Evolutionary conservation across 2,113 vertebrate species (phyloP).

Genomic region (Amia ocellicauda): DNA sequence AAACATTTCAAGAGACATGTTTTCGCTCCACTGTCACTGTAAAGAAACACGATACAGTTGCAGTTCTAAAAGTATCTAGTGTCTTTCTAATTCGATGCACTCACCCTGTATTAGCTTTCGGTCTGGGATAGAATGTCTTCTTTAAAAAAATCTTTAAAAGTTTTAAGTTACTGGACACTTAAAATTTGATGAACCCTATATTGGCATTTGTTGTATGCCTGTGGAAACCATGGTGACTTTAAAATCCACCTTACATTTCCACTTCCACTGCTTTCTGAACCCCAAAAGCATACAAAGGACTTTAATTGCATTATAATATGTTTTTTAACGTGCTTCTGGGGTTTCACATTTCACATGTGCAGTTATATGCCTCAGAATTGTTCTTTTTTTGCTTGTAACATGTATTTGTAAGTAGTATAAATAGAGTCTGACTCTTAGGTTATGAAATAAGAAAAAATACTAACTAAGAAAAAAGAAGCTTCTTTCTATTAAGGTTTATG

Average conservation of each 20-base stretch:
- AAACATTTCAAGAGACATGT: constrained; percentile 26
- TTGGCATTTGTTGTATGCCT: constrained; percentile 40
- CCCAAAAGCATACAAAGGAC: no score
- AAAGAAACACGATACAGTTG: constrained; percentile 50
- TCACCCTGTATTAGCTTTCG: constrained; percentile 58
- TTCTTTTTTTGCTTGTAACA: no score
- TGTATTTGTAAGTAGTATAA: no score
- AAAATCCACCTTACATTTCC: constrained; percentile 5
- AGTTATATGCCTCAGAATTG: no score
- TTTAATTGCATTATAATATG: no score
- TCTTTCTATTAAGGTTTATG: no score
- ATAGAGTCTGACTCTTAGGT: no score
- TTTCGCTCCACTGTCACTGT: constrained; percentile 39
- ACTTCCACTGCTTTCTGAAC: not conserved
- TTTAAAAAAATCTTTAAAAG: constrained; percentile 52
- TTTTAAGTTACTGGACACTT: constrained; percentile 57
- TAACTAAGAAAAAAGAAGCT: no score
- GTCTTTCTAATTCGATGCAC: constrained; percentile 69
- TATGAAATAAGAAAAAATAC: no score
- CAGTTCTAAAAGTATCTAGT: constrained; percentile 42
- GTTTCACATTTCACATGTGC: no score
- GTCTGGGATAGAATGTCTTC: constrained; percentile 59
- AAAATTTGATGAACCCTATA: constrained; percentile 61
- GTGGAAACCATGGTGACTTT: constrained; percentile 21
- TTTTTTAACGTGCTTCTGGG: no score